Evolutionary conservation across 92 coral and sea anemone genomes (phyloP), one percentile per base, ranked within the genome.

Genomic region (Virgularia gustaviana): DNA sequence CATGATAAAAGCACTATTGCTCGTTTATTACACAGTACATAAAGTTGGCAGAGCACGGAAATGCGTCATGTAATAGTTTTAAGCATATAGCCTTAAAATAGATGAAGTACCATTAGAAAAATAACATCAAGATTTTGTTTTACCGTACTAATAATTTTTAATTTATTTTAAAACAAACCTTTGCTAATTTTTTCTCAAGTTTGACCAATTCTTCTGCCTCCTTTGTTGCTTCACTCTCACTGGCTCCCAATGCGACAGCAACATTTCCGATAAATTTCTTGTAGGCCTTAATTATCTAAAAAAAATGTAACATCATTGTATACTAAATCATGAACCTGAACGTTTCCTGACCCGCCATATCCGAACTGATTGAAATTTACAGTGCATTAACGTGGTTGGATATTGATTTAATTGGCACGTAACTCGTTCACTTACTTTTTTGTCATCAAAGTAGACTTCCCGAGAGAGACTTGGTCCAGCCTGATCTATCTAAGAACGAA

Each of bases 401-500:
- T 28, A 27, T 22, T 0, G 23, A 22, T 33, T 24, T 20, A 4
- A 2, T 36, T 30, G 35, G 12, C 34, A 65, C 51, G 5, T 2
- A 25, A 18, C 15, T 30, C 1, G 20, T 3, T 15, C 19, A 8
- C 74, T 63, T 65, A 89, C 97, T 88, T 91, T 89, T 15, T 88
- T 84, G 57, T 79, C 83, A 71, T 92, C 90, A 54, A 86, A 88
- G 62, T 92, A 92, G 30, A 92, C 98, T 54, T 92, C 98, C 42
- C 98, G 78, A 12, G 98, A 92, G 33, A 92, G 86, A 71, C 98
- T 92, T 6, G 98, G 96, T 12, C 98, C 98, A 24, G 98, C 90
- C 78, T 92, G 98, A 70, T 92, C 98, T 63, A 92, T 79, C 98
- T 92, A 73, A 57, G 49, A 33, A 37, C 19, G 15, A 15, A 51